A percentile compares a stretch with the other conserved stretches of the same genome.
Conservation (phyloP, 2,113 vertebrate genomes). For the Perccottus glenii region DNA sequence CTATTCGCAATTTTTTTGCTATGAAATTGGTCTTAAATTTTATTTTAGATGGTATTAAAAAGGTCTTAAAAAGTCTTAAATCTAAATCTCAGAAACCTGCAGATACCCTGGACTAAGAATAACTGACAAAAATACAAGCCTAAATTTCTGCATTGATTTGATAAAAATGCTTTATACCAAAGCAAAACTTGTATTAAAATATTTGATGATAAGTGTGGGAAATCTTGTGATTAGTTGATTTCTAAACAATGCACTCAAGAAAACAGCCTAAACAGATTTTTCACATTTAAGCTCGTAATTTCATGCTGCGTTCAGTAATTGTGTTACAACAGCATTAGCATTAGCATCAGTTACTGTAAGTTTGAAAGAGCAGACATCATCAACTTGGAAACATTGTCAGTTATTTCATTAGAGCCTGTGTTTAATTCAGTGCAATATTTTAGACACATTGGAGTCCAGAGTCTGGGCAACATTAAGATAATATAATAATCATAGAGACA, state of each 20-base stretch:
- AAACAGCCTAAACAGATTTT: slow-evolving; percentile 14
- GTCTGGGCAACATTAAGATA: slow-evolving; percentile 48
- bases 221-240: slow-evolving; percentile 1
- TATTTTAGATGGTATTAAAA: no score
- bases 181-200: neutral
- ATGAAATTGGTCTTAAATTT: no score
- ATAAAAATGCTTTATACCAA: no score
- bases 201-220: neutral
- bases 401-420: neutral
- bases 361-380: slow-evolving; percentile 31
- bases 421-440: slow-evolving; percentile 43
- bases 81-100: no score
- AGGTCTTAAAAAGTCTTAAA: no score
- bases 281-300: slow-evolving; percentile 39
- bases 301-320: slow-evolving; percentile 36
- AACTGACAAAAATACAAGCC: neutral
- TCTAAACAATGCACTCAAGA: slow-evolving; percentile 10
- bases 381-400: neutral
- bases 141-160: no score
- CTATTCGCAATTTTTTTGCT: no score
- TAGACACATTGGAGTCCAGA: neutral
- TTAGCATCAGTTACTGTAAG: slow-evolving; percentile 34
- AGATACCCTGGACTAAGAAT: no score
- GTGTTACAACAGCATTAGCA: slow-evolving; percentile 27
- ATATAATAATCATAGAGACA: slow-evolving; percentile 45